Percentiles rank a stretch among this genome's conserved stretches.
phyloP scores from a whole-genome alignment of 2,888 invertebrate genomes.

The Caenorhabditis sp. region DNA sequence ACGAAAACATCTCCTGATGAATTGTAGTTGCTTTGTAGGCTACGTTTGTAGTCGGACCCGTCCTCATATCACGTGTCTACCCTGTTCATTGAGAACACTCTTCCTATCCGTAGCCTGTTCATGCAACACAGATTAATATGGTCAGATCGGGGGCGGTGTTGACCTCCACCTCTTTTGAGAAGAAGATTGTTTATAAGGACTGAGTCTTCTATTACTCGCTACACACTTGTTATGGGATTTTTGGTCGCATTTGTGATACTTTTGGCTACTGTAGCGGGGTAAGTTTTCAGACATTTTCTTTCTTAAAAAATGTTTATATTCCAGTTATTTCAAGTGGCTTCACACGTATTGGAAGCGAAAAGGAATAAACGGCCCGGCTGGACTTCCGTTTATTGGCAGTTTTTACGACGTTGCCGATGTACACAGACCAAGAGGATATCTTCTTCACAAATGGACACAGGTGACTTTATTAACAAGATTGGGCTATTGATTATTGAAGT shows the following conservation, averaged over 20 bases:
- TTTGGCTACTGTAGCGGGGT: conserved; percentile 9
- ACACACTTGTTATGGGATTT: conserved; percentile 2
- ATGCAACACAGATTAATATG: too few relatives aligned
- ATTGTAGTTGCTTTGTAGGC: too few relatives aligned
- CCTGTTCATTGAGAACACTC: too few relatives aligned
- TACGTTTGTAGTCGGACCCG: too few relatives aligned
- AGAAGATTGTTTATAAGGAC: not conserved
- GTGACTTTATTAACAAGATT: too few relatives aligned
- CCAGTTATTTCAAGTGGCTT: conserved; percentile 29
- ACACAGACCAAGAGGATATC: conserved; percentile 49
- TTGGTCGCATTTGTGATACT: not conserved
- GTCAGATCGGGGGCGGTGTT: not conserved
- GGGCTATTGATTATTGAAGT: not conserved
- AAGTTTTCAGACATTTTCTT: not conserved
- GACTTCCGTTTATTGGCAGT: conserved; percentile 65
- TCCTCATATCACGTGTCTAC: too few relatives aligned
- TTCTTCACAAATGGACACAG: conserved; percentile 70
- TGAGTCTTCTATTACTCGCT: not conserved
- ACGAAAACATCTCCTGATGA: too few relatives aligned
- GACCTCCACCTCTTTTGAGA: not conserved
- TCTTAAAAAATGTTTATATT: not conserved
- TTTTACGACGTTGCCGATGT: conserved; percentile 49
- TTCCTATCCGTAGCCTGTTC: conserved; percentile 1
- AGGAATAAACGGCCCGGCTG: conserved; percentile 68
- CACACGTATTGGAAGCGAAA: conserved; percentile 69